Percentiles rank a stretch among this genome's conserved stretches.
Evolutionary conservation across 1,140 invertebrate species (phyloP).

Genomic region (Himalopsyche phryganea): DNA sequence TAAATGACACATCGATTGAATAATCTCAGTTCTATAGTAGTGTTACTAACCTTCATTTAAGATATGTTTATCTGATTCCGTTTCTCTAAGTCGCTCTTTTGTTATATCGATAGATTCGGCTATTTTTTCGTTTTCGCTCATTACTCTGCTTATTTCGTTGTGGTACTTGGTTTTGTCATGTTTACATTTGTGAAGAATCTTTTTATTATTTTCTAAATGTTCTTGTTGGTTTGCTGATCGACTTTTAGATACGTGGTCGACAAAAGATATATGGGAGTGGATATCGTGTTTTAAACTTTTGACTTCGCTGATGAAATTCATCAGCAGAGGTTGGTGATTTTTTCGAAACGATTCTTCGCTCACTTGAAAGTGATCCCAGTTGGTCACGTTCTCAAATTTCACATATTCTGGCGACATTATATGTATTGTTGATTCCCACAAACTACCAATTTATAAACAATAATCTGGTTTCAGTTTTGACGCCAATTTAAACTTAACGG

Average conservation of each 20-base stretch:
- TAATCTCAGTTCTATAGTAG: no score
- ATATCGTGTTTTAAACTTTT: conserved; percentile 3
- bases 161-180: conserved; percentile 1
- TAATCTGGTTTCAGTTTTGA: background rate
- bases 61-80: background rate
- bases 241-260: conserved; percentile 3
- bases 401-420: conserved; percentile 10
- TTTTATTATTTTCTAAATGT: conserved; percentile 9
- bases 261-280: conserved; percentile 3
- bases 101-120: background rate
- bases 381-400: conserved; percentile 1
- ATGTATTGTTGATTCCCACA: background rate
- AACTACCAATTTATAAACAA: no score
- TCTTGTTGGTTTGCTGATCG: conserved; percentile 8
- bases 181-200: conserved; percentile 5
- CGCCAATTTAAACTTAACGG: conserved; percentile 17
- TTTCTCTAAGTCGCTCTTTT: background rate
- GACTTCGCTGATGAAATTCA: conserved; percentile 12
- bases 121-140: conserved; percentile 3
- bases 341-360: conserved; percentile 12
- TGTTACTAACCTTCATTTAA: no score
- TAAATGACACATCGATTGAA: no score
- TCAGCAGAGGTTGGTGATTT: conserved; percentile 5
- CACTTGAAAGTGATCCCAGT: conserved; percentile 11
- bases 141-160: conserved; percentile 1